phyloP scores from a whole-genome alignment of 2,888 invertebrate genomes.

The Drosophila nr. perissopoda region DNA sequence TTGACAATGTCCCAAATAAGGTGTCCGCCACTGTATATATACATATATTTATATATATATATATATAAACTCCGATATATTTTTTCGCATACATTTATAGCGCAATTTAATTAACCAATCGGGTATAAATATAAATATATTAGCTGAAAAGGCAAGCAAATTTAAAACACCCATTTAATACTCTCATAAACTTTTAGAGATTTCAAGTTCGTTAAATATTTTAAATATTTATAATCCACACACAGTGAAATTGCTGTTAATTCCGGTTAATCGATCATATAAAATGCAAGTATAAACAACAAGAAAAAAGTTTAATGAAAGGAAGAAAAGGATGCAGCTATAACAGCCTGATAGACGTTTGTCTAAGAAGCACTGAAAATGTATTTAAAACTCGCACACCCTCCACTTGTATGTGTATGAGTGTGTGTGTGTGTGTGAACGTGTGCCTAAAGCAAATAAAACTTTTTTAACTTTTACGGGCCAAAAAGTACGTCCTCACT shows the following conservation, averaged over 20 bases:
- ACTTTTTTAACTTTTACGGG: constrained; percentile 48
- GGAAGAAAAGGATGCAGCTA: constrained; percentile 22
- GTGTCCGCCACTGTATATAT: too few species aligned
- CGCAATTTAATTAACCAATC: not conserved
- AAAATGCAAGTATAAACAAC: not conserved
- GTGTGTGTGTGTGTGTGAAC: constrained; percentile 12
- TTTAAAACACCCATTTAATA: not conserved
- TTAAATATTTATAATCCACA: not conserved
- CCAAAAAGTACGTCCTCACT: constrained; percentile 22
- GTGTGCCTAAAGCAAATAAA: constrained; percentile 35
- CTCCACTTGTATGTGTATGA: not conserved
- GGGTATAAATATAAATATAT: not conserved
- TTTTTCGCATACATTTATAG: not conserved
- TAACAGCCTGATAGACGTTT: constrained; percentile 52
- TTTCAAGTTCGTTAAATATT: not conserved
- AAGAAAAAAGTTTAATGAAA: constrained; percentile 1
- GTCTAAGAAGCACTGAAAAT: constrained; percentile 29
- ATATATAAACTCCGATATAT: too few species aligned
- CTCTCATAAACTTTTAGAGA: not conserved
- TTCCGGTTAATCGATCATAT: constrained; percentile 19
- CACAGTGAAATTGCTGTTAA: not conserved
- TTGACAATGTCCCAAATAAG: too few species aligned
- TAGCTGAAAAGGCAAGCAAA: too few species aligned
- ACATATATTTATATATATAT: too few species aligned
- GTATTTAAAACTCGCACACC: not conserved